Conservation (phyloP, 2,888 invertebrate genomes). For the Leptopilina myrica region DNA sequence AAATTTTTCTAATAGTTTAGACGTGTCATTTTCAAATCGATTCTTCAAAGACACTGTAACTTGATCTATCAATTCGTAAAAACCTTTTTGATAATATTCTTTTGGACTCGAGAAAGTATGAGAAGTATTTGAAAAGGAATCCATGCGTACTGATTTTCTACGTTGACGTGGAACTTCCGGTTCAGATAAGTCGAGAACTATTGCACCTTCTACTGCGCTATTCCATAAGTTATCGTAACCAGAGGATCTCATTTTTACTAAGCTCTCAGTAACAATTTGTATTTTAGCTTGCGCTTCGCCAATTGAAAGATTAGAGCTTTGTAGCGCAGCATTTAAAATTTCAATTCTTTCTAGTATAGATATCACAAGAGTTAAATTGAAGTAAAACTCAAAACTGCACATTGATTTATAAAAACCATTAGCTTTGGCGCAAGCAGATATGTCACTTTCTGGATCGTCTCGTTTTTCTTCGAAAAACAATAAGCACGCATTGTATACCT, state of each 20-base stretch:
- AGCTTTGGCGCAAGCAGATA: constrained; percentile 44
- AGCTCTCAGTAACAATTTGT: constrained; percentile 2
- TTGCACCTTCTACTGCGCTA: not conserved
- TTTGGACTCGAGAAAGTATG: not conserved
- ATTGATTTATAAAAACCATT: constrained; percentile 47
- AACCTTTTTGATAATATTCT: not conserved
- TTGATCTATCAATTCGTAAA: not conserved
- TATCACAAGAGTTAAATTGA: constrained; percentile 47
- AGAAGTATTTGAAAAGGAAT: not conserved
- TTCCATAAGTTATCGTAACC: constrained; percentile 40
- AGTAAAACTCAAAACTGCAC: constrained; percentile 44
- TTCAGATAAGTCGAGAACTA: not conserved
- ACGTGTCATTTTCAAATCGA: no score
- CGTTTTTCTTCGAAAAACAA: constrained; percentile 42
- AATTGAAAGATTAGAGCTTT: constrained; percentile 49
- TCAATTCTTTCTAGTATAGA: constrained; percentile 53
- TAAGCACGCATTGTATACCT: constrained; percentile 46
- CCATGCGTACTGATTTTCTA: not conserved
- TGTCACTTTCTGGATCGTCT: constrained; percentile 23
- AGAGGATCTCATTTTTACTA: constrained; percentile 41
- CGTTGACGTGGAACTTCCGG: not conserved
- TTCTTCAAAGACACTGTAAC: not conserved
- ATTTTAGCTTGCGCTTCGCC: constrained; percentile 35
- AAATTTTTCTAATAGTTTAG: no score
- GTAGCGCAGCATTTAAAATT: constrained; percentile 48